Evolutionary conservation across 1,140 invertebrate species (phyloP).

Genomic region (Formica exsecta): DNA sequence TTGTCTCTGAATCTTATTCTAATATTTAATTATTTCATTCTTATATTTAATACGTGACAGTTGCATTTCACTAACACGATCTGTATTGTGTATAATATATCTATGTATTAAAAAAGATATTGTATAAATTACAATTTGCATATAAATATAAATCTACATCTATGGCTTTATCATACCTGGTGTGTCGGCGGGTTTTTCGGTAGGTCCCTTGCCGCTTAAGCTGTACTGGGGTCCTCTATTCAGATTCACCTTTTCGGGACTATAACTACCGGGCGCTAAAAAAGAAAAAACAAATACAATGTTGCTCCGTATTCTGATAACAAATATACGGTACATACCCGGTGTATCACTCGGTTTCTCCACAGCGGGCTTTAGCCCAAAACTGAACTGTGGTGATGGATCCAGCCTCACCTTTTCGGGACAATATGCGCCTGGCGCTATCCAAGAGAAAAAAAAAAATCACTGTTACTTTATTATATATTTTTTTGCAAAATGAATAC

Average conservation of each 20-base stretch:
- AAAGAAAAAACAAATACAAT: not conserved
- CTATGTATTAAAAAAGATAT: too few relatives aligned
- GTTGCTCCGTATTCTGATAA: not conserved
- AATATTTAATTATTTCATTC: too few relatives aligned
- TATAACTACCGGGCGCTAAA: constrained; percentile 74
- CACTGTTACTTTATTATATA: not conserved
- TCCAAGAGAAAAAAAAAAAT: not conserved
- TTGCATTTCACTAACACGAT: not conserved
- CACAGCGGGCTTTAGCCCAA: constrained; percentile 86
- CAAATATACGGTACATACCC: constrained; percentile 76
- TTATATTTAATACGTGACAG: not conserved
- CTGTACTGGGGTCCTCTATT: constrained; percentile 88
- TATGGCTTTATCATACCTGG: constrained; percentile 80
- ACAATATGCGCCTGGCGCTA: constrained; percentile 62
- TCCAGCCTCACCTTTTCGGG: constrained; percentile 90
- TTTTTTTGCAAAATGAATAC: not conserved
- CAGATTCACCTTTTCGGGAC: constrained; percentile 86
- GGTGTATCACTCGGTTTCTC: constrained; percentile 87
- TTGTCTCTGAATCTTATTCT: not conserved
- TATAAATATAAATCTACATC: too few relatives aligned
- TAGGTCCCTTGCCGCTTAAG: constrained; percentile 85
- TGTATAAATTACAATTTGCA: not conserved
- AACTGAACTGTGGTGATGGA: constrained; percentile 88
- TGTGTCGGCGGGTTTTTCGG: constrained; percentile 86
- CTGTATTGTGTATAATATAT: too few relatives aligned